A percentile compares a stretch with the other conserved stretches of the same genome.
These are phyloP conservation scores for Recurvirostra avosetta DNA, from an alignment of 2,113 vertebrate species.

Conservation along the genomic window DNA sequence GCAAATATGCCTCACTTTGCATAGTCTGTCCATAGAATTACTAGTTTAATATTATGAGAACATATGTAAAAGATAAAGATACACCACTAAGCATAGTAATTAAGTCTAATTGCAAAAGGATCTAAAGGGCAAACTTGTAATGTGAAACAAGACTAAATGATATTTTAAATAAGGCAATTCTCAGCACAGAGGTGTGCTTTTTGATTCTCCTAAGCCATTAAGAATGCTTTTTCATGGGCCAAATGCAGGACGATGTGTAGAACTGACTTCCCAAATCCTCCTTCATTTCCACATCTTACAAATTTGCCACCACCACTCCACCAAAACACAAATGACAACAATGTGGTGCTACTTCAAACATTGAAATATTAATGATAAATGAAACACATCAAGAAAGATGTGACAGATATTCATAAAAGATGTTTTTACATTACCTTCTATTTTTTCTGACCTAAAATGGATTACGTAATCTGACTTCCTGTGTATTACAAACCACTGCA, in stretches of 20 bases:
- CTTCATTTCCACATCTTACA: fast-evolving
- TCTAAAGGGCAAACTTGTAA: neutral
- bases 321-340: neutral
- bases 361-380: neutral
- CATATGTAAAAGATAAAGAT: neutral
- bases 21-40: neutral
- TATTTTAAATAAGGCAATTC: neutral
- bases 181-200: neutral
- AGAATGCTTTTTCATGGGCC: neutral
- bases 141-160: neutral
- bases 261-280: neutral
- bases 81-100: neutral
- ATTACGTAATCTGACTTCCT: neutral
- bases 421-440: fast-evolving
- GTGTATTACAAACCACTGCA: neutral
- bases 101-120: neutral
- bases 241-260: neutral
- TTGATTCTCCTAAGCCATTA: neutral
- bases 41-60: neutral
- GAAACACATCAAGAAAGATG: neutral
- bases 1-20: neutral
- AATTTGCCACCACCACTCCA: neutral
- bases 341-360: neutral
- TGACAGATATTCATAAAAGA: neutral
- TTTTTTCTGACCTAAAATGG: neutral